Percentiles rank a stretch among this genome's conserved stretches.
Evolutionary conservation across 2,888 invertebrate genomes (phyloP).

Genomic region (Phaonia tiefii): DNA sequence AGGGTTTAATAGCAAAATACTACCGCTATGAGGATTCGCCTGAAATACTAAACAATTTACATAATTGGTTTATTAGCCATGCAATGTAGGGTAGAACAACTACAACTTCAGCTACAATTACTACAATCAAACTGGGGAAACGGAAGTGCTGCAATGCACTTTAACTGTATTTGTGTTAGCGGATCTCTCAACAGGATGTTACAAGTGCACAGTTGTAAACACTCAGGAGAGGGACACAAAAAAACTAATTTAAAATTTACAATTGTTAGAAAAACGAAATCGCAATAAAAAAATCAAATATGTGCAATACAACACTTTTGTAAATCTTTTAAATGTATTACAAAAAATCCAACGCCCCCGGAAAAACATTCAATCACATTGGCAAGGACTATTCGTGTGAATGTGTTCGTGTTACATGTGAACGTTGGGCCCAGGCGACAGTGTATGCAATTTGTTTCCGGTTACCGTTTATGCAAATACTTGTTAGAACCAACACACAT

Average conservation of each 20-base stretch:
- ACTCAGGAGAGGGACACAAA: slow-evolving; percentile 4
- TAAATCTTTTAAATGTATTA: slow-evolving; percentile 65
- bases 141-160: slow-evolving; percentile 41
- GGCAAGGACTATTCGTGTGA: background rate
- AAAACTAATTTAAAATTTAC: slow-evolving; percentile 66
- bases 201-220: background rate
- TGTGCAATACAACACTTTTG: slow-evolving; percentile 18
- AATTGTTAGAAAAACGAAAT: slow-evolving; percentile 56
- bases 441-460: slow-evolving; percentile 79
- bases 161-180: slow-evolving; percentile 1
- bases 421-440: slow-evolving; percentile 64
- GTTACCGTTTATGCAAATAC: slow-evolving; percentile 74
- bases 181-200: slow-evolving; percentile 25
- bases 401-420: no score
- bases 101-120: no score
- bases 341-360: slow-evolving; percentile 17
- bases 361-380: slow-evolving; percentile 26
- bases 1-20: slow-evolving; percentile 55
- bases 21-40: background rate
- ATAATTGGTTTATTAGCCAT: slow-evolving; percentile 65
- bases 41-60: slow-evolving; percentile 59
- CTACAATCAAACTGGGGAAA: background rate
- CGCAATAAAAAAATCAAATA: slow-evolving; percentile 16
- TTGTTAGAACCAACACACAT: slow-evolving; percentile 33
- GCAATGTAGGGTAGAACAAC: slow-evolving; percentile 12